These are phyloP conservation scores for Drosophila santomea DNA, from an alignment of 1,140 invertebrate genomes.

Conservation along the genomic window DNA sequence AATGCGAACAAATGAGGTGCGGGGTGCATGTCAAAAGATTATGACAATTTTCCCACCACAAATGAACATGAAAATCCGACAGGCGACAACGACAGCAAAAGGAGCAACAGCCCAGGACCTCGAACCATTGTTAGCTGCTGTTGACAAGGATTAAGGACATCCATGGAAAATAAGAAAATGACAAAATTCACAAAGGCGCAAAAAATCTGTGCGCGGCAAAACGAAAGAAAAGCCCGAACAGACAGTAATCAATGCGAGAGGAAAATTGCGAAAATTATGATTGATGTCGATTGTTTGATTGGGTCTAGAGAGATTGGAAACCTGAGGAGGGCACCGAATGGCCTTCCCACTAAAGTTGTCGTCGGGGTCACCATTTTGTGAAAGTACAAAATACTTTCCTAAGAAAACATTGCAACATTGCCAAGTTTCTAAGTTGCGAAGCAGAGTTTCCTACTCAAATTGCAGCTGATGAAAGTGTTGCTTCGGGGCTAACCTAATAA, in stretches of 20 bases:
- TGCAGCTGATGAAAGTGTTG: too few species aligned
- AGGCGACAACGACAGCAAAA: constrained; percentile 62
- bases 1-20: constrained; percentile 17
- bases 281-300: constrained; percentile 82
- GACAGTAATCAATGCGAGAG: constrained; percentile 70
- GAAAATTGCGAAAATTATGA: constrained; percentile 76
- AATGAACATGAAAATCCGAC: constrained; percentile 77
- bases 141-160: constrained; percentile 80
- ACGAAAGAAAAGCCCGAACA: constrained; percentile 25
- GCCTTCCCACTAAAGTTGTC: background rate
- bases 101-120: constrained; percentile 51
- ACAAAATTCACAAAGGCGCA: constrained; percentile 54
- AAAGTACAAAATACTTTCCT: background rate
- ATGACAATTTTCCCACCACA: constrained; percentile 84
- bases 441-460: too few species aligned
- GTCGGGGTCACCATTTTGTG: constrained; percentile 6
- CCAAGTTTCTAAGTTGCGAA: too few species aligned
- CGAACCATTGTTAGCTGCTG: constrained; percentile 70
- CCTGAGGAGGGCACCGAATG: constrained; percentile 4
- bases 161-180: constrained; percentile 61
- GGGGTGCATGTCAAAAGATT: constrained; percentile 75
- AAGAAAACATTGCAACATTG: background rate
- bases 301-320: constrained; percentile 24
- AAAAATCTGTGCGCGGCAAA: constrained; percentile 4
- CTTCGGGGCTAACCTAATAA: too few species aligned